Base-by-base conservation (phyloP, 2,797 vertebrate species). In the Enteromius trimaculatus region DNA sequence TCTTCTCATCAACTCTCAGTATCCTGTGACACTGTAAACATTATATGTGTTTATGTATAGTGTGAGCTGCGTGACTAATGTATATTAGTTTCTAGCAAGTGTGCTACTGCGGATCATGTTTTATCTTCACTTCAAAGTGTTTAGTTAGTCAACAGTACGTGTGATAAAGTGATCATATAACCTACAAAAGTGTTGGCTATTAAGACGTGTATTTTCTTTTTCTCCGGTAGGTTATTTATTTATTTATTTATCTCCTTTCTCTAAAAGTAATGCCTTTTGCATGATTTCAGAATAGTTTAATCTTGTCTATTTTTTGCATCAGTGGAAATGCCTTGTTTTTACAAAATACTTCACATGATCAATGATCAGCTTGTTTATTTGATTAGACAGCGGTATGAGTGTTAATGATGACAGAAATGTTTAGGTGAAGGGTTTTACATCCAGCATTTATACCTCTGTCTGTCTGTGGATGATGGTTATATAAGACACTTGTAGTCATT, bases 1-100 rank as follows among this genome's bases (percentile, higher is more conserved):
- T 39, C 2, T 26, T 80, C 17, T 58, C 17, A 58, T 70, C 42
- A 80, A 16, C 66, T 58, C n/a, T 31, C 17, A 19, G 23, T 80
- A 60, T 70, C 51, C 7, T 71, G 51, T 80, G 26, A 70, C 51
- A 70, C 37, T 70, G 51, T 70, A 80, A 60, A 80, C 19, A 16
- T 71, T 60, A 70, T 70, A 70, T 80, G 51, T 7, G 1, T 31
- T 14, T 79, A 80, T 80, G n/a, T 44, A 31, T 58, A 60, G 51
- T 9, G 26, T 31, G 23, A 71, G 68, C 37, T 60, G 19, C 11
- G 23, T 80, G 66, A 80, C 66, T 47, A 47, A 71, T 71, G 79
- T 70, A 66, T 53, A 53, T 10, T 7, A 51, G 44, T 66, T 66
- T 16, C 51, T 75, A 47, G 29, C 44, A 6, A 53, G 14, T 29